phyloP scores from a whole-genome alignment of 2,888 invertebrate genomes.

The Himalopsyche tibetana region DNA sequence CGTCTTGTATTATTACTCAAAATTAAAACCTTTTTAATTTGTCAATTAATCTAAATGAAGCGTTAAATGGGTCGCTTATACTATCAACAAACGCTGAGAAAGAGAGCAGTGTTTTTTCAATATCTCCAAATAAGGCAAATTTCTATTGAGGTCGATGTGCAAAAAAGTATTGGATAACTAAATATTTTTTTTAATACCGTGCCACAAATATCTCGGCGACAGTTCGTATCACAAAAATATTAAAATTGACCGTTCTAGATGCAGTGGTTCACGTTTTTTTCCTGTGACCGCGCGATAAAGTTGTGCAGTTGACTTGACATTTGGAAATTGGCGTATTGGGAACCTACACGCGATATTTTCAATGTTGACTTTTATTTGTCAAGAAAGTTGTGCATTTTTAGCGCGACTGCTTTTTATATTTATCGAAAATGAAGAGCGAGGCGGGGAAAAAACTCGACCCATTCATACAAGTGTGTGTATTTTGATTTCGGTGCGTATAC shows the following conservation, averaged over 20 bases:
- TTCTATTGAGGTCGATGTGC: too few relatives aligned
- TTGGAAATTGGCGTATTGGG: slow-evolving; percentile 22
- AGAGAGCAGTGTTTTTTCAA: too few relatives aligned
- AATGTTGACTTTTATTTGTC: slow-evolving; percentile 9
- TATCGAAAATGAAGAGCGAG: slow-evolving; percentile 5
- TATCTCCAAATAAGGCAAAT: too few relatives aligned
- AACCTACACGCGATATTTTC: slow-evolving; percentile 9
- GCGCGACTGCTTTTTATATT: slow-evolving; percentile 27
- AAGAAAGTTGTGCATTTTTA: slow-evolving; percentile 40
- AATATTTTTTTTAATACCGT: background rate
- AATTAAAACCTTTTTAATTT: too few relatives aligned
- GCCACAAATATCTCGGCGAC: background rate
- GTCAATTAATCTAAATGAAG: too few relatives aligned
- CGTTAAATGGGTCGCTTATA: too few relatives aligned
- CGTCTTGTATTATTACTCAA: too few relatives aligned
- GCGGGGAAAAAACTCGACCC: background rate
- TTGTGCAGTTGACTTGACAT: slow-evolving; percentile 8
- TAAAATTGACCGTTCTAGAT: background rate
- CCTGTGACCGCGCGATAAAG: background rate
- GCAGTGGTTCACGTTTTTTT: background rate
- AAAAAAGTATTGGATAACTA: too few relatives aligned
- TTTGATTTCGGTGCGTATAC: slow-evolving; percentile 3
- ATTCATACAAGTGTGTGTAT: slow-evolving; percentile 14
- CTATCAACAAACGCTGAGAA: too few relatives aligned
- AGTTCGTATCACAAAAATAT: background rate